Percentiles rank a stretch among this genome's conserved stretches.
These are phyloP conservation scores for Thymelicus sylvestris DNA, from an alignment of 2,888 invertebrate genomes.

Conservation along the genomic window DNA sequence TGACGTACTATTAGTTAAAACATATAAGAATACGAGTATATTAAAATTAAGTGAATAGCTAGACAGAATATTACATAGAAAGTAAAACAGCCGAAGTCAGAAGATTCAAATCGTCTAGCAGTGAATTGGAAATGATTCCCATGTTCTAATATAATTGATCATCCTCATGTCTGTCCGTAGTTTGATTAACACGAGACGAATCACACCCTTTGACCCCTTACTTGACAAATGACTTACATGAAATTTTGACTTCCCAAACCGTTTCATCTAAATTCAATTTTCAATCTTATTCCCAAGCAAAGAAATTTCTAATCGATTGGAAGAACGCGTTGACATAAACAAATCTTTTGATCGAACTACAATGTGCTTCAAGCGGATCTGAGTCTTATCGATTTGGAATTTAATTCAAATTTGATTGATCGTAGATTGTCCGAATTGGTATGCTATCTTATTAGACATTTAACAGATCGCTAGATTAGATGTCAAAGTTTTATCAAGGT, in stretches of 20 bases:
- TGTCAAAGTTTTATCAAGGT: constrained; percentile 35
- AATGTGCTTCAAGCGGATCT: neutral
- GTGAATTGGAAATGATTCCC: constrained; percentile 28
- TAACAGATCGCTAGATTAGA: constrained; percentile 36
- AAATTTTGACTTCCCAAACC: constrained; percentile 48
- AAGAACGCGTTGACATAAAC: constrained; percentile 22
- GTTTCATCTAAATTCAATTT: neutral
- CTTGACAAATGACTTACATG: constrained; percentile 71
- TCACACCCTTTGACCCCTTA: constrained; percentile 67
- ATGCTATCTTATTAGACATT: constrained; percentile 34
- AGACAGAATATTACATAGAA: constrained; percentile 5
- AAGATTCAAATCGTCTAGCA: constrained; percentile 13
- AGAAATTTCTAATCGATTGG: neutral
- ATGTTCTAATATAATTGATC: constrained; percentile 61
- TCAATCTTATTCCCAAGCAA: neutral
- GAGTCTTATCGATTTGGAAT: constrained; percentile 10
- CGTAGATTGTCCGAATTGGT: neutral
- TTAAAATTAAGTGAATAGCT: neutral
- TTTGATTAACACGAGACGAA: constrained; percentile 71
- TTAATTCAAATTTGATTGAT: constrained; percentile 21
- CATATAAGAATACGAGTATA: neutral
- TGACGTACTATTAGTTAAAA: too few species aligned
- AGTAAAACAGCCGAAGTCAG: constrained; percentile 19
- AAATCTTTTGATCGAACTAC: constrained; percentile 15
- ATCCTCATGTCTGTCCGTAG: constrained; percentile 58